These are phyloP conservation scores for Mormyrops attenuatus DNA, from an alignment of 2,797 vertebrate genomes.

Conservation along the genomic window DNA sequence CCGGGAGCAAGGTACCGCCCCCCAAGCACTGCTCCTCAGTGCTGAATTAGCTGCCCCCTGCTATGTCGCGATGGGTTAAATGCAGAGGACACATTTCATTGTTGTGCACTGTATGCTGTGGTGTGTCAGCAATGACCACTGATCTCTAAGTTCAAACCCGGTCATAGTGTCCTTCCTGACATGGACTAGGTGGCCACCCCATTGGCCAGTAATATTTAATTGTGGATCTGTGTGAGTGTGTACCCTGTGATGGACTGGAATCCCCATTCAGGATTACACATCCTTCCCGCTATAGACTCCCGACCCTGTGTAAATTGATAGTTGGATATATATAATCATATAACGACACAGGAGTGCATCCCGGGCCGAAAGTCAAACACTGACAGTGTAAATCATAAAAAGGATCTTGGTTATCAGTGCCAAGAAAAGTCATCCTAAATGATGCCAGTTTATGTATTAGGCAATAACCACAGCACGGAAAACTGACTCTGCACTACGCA, in stretches of 20 bases:
- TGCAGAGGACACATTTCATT: too few species aligned
- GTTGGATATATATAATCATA: not conserved
- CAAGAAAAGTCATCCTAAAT: not conserved
- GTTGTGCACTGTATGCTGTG: too few species aligned
- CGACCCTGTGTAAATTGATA: not conserved
- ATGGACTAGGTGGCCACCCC: not conserved
- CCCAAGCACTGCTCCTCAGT: too few species aligned
- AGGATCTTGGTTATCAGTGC: not conserved
- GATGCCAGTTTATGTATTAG: conserved; percentile 1
- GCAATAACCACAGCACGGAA: not conserved
- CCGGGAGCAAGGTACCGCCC: too few species aligned
- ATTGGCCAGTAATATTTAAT: not conserved
- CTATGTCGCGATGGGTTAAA: too few species aligned
- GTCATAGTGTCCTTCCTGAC: not conserved
- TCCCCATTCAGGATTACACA: not conserved
- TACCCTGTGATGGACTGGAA: not conserved
- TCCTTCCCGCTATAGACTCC: not conserved
- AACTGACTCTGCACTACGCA: not conserved
- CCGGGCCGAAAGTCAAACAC: not conserved
- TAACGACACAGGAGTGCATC: not conserved
- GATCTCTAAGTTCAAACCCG: not conserved
- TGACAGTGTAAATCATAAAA: not conserved
- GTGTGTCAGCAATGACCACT: too few species aligned
- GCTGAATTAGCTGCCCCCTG: too few species aligned
- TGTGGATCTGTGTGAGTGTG: not conserved